Conservation (phyloP, 2,113 vertebrate species). For the Eleginops maclovinus region DNA sequence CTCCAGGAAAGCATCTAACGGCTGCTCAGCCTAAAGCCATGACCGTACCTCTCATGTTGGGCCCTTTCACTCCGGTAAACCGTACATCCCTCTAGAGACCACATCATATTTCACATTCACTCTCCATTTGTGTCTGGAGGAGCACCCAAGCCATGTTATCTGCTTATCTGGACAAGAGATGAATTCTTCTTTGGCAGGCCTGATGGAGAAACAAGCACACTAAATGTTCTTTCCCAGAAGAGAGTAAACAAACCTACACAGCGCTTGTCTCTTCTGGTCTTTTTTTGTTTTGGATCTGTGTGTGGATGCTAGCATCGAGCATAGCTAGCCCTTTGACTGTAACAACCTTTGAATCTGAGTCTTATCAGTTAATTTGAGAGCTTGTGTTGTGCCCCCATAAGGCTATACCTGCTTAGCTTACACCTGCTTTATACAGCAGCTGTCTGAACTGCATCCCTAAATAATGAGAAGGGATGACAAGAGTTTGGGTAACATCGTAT, state of each 20-base stretch:
- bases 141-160: slow-evolving; percentile 47
- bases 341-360: slow-evolving; percentile 10
- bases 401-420: background rate
- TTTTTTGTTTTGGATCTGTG: background rate
- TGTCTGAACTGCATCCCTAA: background rate
- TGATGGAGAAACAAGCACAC: slow-evolving; percentile 53
- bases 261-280: background rate
- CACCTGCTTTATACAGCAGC: background rate
- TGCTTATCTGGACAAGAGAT: slow-evolving; percentile 51
- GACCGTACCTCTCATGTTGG: slow-evolving; percentile 16
- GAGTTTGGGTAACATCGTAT: background rate
- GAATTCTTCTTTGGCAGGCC: slow-evolving; percentile 49
- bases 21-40: slow-evolving; percentile 37
- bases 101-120: slow-evolving; percentile 69
- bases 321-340: background rate
- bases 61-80: slow-evolving; percentile 48
- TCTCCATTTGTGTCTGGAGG: slow-evolving; percentile 44
- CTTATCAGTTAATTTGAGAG: background rate
- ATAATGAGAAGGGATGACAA: no score
- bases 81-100: slow-evolving; percentile 34
- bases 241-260: slow-evolving; percentile 2
- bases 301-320: background rate
- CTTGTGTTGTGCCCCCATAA: background rate
- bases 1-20: slow-evolving; percentile 15
- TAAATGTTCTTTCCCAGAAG: slow-evolving; percentile 24